Percentiles rank a stretch among this genome's conserved stretches.
Evolutionary conservation across 2,888 invertebrate species (phyloP).

Genomic region (Amblyjoppa proteus): DNA sequence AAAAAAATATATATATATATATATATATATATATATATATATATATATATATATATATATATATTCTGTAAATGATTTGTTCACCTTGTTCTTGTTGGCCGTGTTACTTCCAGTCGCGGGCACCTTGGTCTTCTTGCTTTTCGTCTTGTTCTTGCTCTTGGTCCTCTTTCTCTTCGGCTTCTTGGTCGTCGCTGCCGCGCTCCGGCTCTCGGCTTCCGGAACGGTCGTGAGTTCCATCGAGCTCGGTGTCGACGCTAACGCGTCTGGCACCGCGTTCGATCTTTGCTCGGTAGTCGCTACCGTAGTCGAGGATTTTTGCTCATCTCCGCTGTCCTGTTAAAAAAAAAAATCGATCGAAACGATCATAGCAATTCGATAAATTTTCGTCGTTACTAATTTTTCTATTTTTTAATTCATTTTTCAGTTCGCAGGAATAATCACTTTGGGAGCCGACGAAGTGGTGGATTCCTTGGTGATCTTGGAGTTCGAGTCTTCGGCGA

Average conservation of each 20-base stretch:
- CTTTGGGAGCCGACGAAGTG: constrained; percentile 34
- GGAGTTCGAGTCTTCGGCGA: constrained; percentile 35
- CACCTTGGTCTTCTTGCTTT: constrained; percentile 70
- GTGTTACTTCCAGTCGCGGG: constrained; percentile 69
- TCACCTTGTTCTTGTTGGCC: constrained; percentile 85
- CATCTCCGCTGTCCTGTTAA: constrained; percentile 26
- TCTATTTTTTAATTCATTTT: not conserved
- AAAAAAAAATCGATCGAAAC: constrained; percentile 12
- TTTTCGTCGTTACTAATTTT: not conserved
- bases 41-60: no score
- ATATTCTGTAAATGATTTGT: constrained; percentile 46
- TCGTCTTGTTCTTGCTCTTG: constrained; percentile 69
- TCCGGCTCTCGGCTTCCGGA: constrained; percentile 57
- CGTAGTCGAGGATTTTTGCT: constrained; percentile 41
- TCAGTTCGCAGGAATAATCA: constrained; percentile 25
- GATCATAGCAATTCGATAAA: not conserved
- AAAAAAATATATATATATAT: no score
- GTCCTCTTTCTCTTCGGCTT: constrained; percentile 84
- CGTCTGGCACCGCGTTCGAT: constrained; percentile 48
- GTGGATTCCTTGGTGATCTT: constrained; percentile 26
- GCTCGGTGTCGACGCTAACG: constrained; percentile 49
- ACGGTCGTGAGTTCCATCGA: constrained; percentile 27
- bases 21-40: no score
- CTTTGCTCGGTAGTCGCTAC: constrained; percentile 54
- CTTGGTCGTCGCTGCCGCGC: constrained; percentile 74